Evolutionary conservation across 2,888 invertebrate species (phyloP), one percentile per base, ranked within the genome.

Genomic region (Neoascia interrupta): DNA sequence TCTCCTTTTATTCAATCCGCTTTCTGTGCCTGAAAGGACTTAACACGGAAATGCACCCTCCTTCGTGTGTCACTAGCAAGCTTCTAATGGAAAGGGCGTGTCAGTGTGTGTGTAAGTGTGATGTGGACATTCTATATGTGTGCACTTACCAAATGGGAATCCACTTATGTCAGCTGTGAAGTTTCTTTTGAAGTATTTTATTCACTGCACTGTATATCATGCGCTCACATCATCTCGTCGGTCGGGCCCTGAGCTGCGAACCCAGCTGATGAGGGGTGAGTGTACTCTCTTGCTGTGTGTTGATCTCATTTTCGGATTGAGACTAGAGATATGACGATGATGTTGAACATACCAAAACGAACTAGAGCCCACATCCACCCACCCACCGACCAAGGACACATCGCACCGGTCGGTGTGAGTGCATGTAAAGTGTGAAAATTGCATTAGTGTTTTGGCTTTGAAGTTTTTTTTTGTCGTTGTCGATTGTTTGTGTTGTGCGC

Each of bases 151-250:
- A 79, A 79, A 79, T 79, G 79, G 79, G 79, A 79, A 79, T 79
- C 73, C 79, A 79, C 79, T 79, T 79, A 79, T 79, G 79, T 79
- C 79, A 79, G 79, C 79, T 79, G 79, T 79, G 79, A 79, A 79
- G 79, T 79, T 79, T 79, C 79, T 79, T n/a, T 79, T 73, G 79
- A 79, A 79, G 79, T 73, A 66, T 79, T 79, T 73, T 68, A 79
- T 79, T 73, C 79, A 79, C 79, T 79, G 60, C 72, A 43, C 60
- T 16, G 28, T 37, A 66, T 47, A 47, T 60, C 54, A 53, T 43
- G n/a, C n/a, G n/a, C n/a, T 37, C 51, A 21, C 19, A 2, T 23
- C 16, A 26, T 18, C 6, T 15, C 18, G 31, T 26, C 13, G 21
- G 5, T 6, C 41, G 36, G 15, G 41, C 31, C 8, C 26, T 31